A percentile compares a stretch with the other conserved stretches of the same genome.
These are phyloP conservation scores for Agapostemon virescens DNA, from an alignment of 2,888 invertebrate species.

Conservation along the genomic window DNA sequence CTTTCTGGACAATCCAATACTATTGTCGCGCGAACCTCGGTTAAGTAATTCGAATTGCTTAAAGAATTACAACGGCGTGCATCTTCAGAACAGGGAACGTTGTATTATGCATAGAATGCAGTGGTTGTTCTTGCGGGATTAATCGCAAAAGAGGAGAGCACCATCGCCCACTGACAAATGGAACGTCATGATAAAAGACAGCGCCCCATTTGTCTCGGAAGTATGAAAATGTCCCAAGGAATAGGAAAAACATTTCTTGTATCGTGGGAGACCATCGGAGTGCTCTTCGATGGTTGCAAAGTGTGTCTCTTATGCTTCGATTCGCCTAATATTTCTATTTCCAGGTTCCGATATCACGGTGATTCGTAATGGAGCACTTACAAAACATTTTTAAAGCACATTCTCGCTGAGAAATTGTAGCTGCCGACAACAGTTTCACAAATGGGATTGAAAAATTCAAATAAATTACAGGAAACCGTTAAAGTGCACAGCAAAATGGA, in stretches of 20 bases:
- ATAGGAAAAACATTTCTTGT: conserved; percentile 5
- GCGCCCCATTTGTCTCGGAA: conserved; percentile 3
- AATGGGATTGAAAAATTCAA: too few relatives aligned
- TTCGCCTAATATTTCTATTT: neutral
- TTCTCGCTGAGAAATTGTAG: neutral
- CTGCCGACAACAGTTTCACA: neutral
- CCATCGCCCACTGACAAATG: neutral
- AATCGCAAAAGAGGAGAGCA: neutral
- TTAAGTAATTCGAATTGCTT: neutral
- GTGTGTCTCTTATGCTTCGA: neutral
- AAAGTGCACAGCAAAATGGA: too few relatives aligned
- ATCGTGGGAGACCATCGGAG: neutral
- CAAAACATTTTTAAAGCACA: neutral
- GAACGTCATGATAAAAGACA: conserved; percentile 6
- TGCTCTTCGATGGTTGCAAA: neutral
- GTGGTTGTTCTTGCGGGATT: conserved; percentile 3
- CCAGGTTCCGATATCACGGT: neutral
- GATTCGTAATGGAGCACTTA: neutral
- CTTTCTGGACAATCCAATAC: too few relatives aligned
- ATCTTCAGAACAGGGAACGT: neutral
- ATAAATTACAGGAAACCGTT: too few relatives aligned
- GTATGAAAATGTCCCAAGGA: neutral
- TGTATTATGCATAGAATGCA: neutral
- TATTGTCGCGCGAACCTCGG: neutral
- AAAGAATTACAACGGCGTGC: neutral